phyloP scores from a whole-genome alignment of 2,888 invertebrate species.

The Monochamus alternatus region DNA sequence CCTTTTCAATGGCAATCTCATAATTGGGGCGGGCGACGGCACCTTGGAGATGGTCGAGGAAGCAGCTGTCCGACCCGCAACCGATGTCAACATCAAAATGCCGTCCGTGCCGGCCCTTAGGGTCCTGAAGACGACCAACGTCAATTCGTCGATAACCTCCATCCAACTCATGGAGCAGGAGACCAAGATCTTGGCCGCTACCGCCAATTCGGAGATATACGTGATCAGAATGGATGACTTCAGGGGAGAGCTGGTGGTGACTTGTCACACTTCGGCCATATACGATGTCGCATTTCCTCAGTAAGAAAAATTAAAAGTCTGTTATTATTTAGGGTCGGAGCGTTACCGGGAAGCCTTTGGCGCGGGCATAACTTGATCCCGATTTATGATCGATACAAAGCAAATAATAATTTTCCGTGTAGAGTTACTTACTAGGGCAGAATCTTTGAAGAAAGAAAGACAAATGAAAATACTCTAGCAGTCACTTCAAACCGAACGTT shows the following conservation, averaged over 20 bases:
- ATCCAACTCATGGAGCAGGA: conserved; percentile 77
- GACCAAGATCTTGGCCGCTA: conserved; percentile 81
- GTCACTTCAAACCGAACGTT: too few species aligned
- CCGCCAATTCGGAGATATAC: conserved; percentile 86
- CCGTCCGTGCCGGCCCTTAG: conserved; percentile 70
- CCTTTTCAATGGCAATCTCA: conserved; percentile 75
- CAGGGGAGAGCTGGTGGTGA: conserved; percentile 80
- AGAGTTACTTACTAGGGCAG: too few species aligned
- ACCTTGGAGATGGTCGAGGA: conserved; percentile 81
- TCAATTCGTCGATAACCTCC: conserved; percentile 83
- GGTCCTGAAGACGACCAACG: conserved; percentile 71
- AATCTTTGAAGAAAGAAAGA: too few species aligned
- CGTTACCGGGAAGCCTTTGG: too few species aligned
- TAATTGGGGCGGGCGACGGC: conserved; percentile 92
- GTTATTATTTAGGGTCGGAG: too few species aligned
- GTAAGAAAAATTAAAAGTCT: conserved; percentile 71
- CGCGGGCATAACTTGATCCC: too few species aligned
- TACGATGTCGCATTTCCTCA: conserved; percentile 88
- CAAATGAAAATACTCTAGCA: too few species aligned
- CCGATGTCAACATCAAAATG: conserved; percentile 68
- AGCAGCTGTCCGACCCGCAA: conserved; percentile 44
- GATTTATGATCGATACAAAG: too few species aligned
- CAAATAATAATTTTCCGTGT: too few species aligned
- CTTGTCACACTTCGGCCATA: conserved; percentile 87
- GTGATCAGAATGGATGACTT: conserved; percentile 81